phyloP scores from a whole-genome alignment of 2,797 vertebrate species.

The Lateolabrax maculatus region DNA sequence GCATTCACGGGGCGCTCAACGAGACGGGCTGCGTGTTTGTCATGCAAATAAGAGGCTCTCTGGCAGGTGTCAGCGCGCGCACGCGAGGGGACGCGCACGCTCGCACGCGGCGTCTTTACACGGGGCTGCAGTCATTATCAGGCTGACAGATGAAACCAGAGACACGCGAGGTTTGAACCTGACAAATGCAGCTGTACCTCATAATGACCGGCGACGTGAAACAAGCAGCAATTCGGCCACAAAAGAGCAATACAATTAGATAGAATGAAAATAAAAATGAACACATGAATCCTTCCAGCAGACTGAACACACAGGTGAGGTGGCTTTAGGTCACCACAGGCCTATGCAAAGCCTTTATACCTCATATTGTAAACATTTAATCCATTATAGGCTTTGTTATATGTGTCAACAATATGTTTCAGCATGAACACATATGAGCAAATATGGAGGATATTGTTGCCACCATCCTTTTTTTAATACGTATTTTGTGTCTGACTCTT shows the following conservation, averaged over 20 bases:
- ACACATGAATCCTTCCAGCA: background rate
- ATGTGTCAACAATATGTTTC: background rate
- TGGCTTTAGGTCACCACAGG: background rate
- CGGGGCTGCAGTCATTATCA: slow-evolving; percentile 34
- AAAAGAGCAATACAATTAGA: background rate
- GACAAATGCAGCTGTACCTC: slow-evolving; percentile 46
- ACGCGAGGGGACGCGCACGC: background rate
- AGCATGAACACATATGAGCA: background rate
- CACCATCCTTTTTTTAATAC: background rate
- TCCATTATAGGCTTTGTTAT: background rate
- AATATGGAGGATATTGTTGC: background rate
- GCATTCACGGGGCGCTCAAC: slow-evolving; percentile 60
- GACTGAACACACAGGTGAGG: background rate
- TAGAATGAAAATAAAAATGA: background rate
- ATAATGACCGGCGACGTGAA: slow-evolving; percentile 6
- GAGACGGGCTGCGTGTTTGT: slow-evolving; percentile 54
- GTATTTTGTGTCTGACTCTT: background rate
- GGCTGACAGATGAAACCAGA: slow-evolving; percentile 16
- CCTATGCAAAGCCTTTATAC: background rate
- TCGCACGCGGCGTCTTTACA: slow-evolving; percentile 9
- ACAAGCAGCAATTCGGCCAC: background rate
- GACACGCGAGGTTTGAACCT: background rate
- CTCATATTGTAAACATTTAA: background rate
- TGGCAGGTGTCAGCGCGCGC: slow-evolving; percentile 68
- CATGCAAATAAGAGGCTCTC: slow-evolving; percentile 74